A percentile compares a stretch with the other conserved stretches of the same genome.
Conservation (phyloP, 2,113 vertebrate species). For the Edolisoma coerulescens region DNA sequence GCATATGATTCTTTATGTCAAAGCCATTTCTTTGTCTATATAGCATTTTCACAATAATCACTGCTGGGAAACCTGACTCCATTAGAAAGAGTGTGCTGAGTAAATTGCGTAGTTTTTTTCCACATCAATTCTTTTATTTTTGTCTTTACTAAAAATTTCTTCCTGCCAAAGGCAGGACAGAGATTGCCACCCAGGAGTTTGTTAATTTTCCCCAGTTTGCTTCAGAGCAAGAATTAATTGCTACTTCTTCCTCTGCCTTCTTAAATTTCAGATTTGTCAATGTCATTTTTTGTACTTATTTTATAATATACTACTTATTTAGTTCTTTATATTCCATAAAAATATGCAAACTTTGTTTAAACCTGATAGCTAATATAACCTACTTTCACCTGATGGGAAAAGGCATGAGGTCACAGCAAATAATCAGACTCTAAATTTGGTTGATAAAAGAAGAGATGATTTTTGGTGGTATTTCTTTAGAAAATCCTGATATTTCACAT, state of each 20-base stretch:
- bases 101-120: not conserved
- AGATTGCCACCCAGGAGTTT: not conserved
- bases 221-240: not conserved
- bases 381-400: not conserved
- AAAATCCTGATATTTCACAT: not conserved
- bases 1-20: not conserved
- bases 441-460: not conserved
- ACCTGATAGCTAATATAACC: not conserved
- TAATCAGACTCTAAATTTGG: not conserved
- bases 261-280: not conserved
- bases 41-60: not conserved
- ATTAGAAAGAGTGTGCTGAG: not conserved
- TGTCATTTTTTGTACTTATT: not conserved
- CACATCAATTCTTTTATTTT: not conserved
- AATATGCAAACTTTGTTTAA: not conserved
- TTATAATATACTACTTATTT: not conserved
- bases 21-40: not conserved
- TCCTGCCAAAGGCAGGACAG: not conserved
- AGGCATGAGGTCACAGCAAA: not conserved
- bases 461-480: not conserved
- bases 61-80: not conserved
- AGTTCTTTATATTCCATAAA: not conserved
- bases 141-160: not conserved
- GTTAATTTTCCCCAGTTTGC: not conserved
- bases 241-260: not conserved